phyloP scores from a whole-genome alignment of 2,113 vertebrate species.

The Oreochromis spilurus region DNA sequence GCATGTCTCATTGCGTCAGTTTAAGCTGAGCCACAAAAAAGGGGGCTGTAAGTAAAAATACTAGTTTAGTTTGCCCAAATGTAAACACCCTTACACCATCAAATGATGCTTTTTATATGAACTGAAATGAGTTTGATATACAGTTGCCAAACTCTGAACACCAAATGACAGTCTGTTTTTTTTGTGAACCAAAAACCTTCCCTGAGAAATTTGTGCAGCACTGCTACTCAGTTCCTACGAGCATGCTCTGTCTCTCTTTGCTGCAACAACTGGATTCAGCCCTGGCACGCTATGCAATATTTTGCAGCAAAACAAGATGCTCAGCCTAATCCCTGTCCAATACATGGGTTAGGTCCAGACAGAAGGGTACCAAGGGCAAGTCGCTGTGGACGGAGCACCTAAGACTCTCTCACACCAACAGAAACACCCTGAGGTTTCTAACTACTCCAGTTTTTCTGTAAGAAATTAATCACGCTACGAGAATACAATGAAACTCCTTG shows the following conservation, averaged over 20 bases:
- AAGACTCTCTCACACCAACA: background rate
- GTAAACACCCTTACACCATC: background rate
- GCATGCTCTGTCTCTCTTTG: background rate
- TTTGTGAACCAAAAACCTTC: background rate
- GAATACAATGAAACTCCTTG: background rate
- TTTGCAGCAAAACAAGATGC: slow-evolving; percentile 40
- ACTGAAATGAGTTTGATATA: background rate
- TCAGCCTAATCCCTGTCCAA: slow-evolving; percentile 35
- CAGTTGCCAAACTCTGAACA: background rate
- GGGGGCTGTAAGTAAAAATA: background rate
- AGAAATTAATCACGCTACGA: background rate
- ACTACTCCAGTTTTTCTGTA: background rate
- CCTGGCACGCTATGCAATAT: background rate
- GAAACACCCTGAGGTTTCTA: background rate
- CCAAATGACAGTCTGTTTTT: background rate
- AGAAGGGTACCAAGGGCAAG: slow-evolving; percentile 1
- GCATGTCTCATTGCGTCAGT: background rate
- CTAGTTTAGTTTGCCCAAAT: background rate
- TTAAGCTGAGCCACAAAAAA: background rate
- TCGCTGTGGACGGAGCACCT: background rate
- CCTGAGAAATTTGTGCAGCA: background rate
- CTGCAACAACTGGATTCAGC: slow-evolving; percentile 19
- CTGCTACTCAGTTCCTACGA: slow-evolving; percentile 1
- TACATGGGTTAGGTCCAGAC: background rate
- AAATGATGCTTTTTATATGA: background rate